phyloP scores from a whole-genome alignment of 2,888 invertebrate genomes.

The Hedya salicella region DNA sequence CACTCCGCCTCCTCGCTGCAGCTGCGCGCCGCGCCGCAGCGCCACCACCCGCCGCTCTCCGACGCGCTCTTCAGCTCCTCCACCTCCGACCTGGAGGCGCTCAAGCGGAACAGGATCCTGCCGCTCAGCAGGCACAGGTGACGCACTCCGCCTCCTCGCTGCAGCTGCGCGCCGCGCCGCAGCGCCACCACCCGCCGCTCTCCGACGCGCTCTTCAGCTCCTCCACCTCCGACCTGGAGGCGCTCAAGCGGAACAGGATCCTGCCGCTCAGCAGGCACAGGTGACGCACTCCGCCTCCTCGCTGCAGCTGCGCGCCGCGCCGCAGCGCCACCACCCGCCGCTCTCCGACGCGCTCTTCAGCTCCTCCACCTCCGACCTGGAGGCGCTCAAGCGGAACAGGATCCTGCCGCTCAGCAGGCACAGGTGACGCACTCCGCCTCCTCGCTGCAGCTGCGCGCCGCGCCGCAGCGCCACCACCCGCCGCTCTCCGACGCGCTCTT shows the following conservation, averaged over 20 bases:
- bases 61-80: no score
- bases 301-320: no score
- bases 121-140: slow-evolving; percentile 5
- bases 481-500: no score
- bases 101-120: not conserved
- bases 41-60: not conserved
- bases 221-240: slow-evolving; percentile 73
- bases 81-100: no score
- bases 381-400: not conserved
- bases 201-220: slow-evolving; percentile 59
- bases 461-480: not conserved
- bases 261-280: slow-evolving; percentile 25
- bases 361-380: no score
- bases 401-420: slow-evolving; percentile 5
- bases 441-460: no score
- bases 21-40: no score
- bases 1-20: no score
- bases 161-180: slow-evolving; percentile 31
- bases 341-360: no score
- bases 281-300: no score
- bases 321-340: no score
- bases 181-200: slow-evolving; percentile 13
- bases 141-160: slow-evolving; percentile 35
- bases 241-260: slow-evolving; percentile 57
- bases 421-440: no score